Evolutionary conservation across 2,113 vertebrate species (phyloP).

Genomic region (Amia ocellicauda): DNA sequence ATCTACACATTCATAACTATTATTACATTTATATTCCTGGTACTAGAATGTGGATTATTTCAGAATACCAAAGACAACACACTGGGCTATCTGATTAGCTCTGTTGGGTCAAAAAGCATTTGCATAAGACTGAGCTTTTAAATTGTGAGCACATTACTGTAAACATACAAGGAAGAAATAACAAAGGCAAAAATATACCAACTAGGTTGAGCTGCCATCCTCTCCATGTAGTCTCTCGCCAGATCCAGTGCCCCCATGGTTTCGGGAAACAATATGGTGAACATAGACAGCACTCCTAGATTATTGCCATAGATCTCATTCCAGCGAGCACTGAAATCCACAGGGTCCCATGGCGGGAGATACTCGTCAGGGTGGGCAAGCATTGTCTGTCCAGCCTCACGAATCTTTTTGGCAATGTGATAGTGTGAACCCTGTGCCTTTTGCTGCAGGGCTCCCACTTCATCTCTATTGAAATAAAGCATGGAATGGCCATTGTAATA

Average conservation of each 20-base stretch:
- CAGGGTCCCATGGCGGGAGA: constrained; percentile 90
- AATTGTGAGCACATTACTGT: no score
- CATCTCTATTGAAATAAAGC: constrained; percentile 83
- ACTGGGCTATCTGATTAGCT: no score
- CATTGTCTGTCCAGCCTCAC: constrained; percentile 83
- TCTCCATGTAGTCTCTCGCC: constrained; percentile 96
- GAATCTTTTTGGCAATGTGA: constrained; percentile 74
- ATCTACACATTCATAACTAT: no score
- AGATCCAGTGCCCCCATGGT: constrained; percentile 80
- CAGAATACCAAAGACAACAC: no score
- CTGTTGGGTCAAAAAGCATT: no score
- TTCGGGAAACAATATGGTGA: constrained; percentile 90
- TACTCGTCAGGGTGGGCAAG: constrained; percentile 82
- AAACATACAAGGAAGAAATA: no score
- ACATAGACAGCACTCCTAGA: constrained; percentile 89
- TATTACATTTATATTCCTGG: no score
- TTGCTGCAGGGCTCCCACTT: constrained; percentile 73
- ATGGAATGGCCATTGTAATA: constrained; percentile 92
- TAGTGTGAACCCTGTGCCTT: constrained; percentile 69
- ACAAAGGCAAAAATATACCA: constrained; percentile 87
- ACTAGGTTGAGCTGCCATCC: constrained; percentile 98
- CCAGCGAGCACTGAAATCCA: constrained; percentile 89
- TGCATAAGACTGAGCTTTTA: no score
- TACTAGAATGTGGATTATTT: no score
- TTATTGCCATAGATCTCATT: constrained; percentile 98